Evolutionary conservation across 2,797 vertebrate species (phyloP), one percentile per base, ranked within the genome.

Genomic region (Calcarius lapponicus): DNA sequence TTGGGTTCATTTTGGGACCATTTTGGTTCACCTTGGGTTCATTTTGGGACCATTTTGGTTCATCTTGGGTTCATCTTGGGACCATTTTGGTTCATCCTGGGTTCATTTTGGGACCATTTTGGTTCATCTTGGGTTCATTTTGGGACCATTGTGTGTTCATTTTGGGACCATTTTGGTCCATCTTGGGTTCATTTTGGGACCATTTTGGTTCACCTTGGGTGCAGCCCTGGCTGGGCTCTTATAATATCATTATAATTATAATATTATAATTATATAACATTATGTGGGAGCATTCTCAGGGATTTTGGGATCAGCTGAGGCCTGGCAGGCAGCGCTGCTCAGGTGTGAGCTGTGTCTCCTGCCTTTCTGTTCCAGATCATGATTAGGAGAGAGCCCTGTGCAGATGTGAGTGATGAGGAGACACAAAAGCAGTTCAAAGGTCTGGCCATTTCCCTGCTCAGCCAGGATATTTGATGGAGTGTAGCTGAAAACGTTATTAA

Each of bases 321-420:
- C 50, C 92, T 94, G 90, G 80, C 73, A 93, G 86, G 93, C 87
- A 94, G 66, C 36, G 1, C 58, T 56, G 73, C 67, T 85, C 74
- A 32, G 67, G 51, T 76, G 78, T 47, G 80, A 94, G 29, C 40
- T 56, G n/a, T 11, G n/a, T 66, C 88, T 88, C 61, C 74, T 60
- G 83, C 67, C 71, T 88, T 92, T 67, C 60, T 61, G 17, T 16
- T 56, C 2, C 2, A 26, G 65, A 45, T 64, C 2, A 2, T 28
- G 56, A 29, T 72, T 26, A 45, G 24, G 62, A 82, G 51, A 80
- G 67, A 84, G 74, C 17, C 65, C 61, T 78, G 71, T 5, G 8
- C 74, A 79, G 45, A 18, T 80, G n/a, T 80, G 90, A 95, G 79
- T 83, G 89, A 95, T 83, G 94, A 95, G 89, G 81, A 93, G 80